phyloP scores from a whole-genome alignment of 2,797 vertebrate genomes.

The Jordanella pulchra region DNA sequence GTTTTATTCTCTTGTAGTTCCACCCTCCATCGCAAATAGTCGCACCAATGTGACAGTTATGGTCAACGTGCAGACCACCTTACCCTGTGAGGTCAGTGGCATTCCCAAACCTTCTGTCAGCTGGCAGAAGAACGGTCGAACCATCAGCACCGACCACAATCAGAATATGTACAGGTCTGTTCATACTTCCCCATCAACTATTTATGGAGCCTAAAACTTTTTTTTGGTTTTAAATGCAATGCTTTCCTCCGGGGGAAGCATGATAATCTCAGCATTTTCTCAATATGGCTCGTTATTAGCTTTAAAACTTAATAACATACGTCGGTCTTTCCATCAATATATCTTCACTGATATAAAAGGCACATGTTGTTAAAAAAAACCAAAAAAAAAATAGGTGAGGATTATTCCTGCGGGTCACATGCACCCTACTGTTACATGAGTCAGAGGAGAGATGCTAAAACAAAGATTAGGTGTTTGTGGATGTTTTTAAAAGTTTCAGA shows the following conservation, averaged over 20 bases:
- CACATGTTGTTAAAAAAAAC: too few relatives aligned
- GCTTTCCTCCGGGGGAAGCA: neutral
- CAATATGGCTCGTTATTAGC: too few relatives aligned
- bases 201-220: neutral
- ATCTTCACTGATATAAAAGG: too few relatives aligned
- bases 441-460: too few relatives aligned
- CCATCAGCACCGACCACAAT: constrained; percentile 90
- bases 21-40: constrained; percentile 84
- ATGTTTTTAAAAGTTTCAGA: too few relatives aligned
- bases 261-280: too few relatives aligned
- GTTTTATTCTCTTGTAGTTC: constrained; percentile 75
- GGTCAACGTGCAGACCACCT: constrained; percentile 90
- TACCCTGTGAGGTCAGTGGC: constrained; percentile 91
- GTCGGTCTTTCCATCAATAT: too few relatives aligned
- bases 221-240: neutral
- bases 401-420: too few relatives aligned
- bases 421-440: too few relatives aligned
- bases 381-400: too few relatives aligned
- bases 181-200: constrained; percentile 69
- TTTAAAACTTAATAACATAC: too few relatives aligned
- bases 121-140: constrained; percentile 88
- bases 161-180: constrained; percentile 95
- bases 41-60: constrained; percentile 86
- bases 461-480: too few relatives aligned
- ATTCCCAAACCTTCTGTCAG: constrained; percentile 88